A percentile compares a stretch with the other conserved stretches of the same genome.
These are phyloP conservation scores for Plebejus melissa DNA, from an alignment of 2,888 invertebrate species.

Conservation along the genomic window DNA sequence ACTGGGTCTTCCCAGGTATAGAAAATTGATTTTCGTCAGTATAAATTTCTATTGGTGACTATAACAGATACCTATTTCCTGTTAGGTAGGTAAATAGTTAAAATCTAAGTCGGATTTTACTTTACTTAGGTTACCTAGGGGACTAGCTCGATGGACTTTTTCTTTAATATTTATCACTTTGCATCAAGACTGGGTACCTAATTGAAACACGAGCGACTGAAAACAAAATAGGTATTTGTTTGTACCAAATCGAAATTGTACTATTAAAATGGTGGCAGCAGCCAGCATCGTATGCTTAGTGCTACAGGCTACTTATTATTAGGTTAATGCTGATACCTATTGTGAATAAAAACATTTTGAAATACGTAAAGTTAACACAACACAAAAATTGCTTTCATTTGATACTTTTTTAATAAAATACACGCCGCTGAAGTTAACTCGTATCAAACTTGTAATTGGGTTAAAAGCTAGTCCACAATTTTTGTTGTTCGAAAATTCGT, in stretches of 20 bases:
- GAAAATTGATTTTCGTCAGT: background rate
- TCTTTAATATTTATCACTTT: no score
- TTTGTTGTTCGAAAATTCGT: background rate
- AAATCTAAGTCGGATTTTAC: no score
- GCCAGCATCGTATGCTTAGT: no score
- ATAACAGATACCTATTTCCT: background rate
- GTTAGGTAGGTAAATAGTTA: background rate
- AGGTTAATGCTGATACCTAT: no score
- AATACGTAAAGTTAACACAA: background rate
- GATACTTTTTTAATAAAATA: background rate
- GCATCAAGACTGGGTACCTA: no score
- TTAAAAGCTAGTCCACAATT: background rate
- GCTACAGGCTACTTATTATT: no score
- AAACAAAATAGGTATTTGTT: no score
- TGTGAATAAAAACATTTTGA: background rate
- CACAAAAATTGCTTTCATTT: background rate
- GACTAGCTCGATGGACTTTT: no score
- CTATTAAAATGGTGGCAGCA: no score
- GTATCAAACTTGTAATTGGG: background rate
- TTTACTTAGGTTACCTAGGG: no score
- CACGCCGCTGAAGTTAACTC: background rate
- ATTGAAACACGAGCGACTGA: no score
- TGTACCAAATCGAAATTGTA: no score
- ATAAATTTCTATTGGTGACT: background rate
- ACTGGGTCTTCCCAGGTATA: background rate